Evolutionary conservation across 2,113 vertebrate species (phyloP), one percentile per base, ranked within the genome.

Genomic region (Scopus umbretta): DNA sequence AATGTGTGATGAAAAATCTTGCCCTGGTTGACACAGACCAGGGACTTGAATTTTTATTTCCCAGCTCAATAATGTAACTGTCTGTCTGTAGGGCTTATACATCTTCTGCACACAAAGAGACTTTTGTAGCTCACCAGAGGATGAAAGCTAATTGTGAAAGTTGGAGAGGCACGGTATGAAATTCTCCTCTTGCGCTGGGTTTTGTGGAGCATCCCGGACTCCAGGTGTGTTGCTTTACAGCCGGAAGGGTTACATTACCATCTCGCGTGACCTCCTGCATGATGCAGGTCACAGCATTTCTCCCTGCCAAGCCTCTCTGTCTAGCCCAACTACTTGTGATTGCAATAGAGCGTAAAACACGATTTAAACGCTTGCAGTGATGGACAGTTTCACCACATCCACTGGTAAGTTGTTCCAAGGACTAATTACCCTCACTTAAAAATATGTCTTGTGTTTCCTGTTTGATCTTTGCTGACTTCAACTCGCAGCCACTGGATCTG

Each of bases 401-500:
- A 82, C 47, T 3, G 6, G 49, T 58, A 43, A 80, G 61, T 68
- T 87, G 80, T 79, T 92, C 80, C 91, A 94, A 92, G 79, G 90
- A 90, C 90, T 89, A 85, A 97, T 74, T 86, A 82, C 56, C 71
- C 67, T 82, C 78, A 65, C 62, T 92, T 90, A 50, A 92, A 94
- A 90, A 86, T 11, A 55, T 0, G 1, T 50, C 84, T 70, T 62
- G 78, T n/a, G 11, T 80, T 94, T 92, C 70, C 86, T 7, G 1
- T 92, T 92, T 95, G 86, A 95, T 95, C 96, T 91, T 85, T 66
- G 80, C 94, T 59, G 78, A 85, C 84, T 91, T 58, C 70, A 73
- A 47, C 72, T 95, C 27, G 6, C 50, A 88, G 91, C 62, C 1
- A 0, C 45, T 91, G 62, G 47, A 75, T 84, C 56, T 47, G 6